Percentiles rank a stretch among this genome's conserved stretches.
Evolutionary conservation across 2,888 invertebrate genomes (phyloP).

Genomic region (Spilarctia lutea): DNA sequence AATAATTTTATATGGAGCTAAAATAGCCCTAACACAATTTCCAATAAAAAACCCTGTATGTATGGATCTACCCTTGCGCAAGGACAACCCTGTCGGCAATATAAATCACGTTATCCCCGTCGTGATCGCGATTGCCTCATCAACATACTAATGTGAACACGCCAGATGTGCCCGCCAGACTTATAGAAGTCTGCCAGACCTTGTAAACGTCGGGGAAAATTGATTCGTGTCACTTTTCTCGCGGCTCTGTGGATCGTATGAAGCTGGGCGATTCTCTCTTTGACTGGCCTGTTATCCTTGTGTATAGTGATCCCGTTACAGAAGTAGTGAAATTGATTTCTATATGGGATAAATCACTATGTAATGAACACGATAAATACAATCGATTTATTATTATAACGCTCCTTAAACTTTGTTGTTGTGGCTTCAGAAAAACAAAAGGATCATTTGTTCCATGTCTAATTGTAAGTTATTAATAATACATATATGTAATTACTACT

Average conservation of each 20-base stretch:
- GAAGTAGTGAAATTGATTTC: background rate
- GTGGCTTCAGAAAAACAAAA: background rate
- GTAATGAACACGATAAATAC: background rate
- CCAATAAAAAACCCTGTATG: constrained; percentile 1
- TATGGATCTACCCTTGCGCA: constrained; percentile 2
- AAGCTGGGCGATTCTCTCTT: background rate
- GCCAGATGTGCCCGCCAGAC: constrained; percentile 73
- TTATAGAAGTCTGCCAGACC: constrained; percentile 65
- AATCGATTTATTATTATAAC: too few relatives aligned
- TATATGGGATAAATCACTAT: background rate
- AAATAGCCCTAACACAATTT: background rate
- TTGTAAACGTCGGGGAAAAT: constrained; percentile 48
- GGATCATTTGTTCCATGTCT: background rate
- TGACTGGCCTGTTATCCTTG: background rate
- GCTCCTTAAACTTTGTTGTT: too few relatives aligned
- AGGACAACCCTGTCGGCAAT: constrained; percentile 65
- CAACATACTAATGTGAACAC: constrained; percentile 84
- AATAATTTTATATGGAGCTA: background rate
- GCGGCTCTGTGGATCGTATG: constrained; percentile 9
- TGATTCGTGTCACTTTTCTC: constrained; percentile 33
- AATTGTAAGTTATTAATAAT: background rate
- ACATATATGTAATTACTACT: background rate
- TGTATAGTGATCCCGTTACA: background rate
- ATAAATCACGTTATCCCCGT: constrained; percentile 83
- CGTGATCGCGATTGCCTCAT: constrained; percentile 83